phyloP scores from a whole-genome alignment of 2,888 invertebrate genomes.

The Brachypalpus laphriformis region DNA sequence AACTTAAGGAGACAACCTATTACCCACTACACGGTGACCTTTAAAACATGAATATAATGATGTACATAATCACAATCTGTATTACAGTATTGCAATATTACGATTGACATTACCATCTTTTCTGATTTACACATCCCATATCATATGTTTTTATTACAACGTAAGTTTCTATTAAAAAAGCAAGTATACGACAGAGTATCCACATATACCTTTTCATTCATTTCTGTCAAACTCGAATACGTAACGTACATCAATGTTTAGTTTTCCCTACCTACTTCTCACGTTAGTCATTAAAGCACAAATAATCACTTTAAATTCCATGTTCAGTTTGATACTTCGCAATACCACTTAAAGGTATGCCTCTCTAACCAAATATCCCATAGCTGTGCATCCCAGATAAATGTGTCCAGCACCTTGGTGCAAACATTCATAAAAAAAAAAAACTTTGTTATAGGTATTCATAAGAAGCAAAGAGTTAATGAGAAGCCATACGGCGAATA shows the following conservation, averaged over 20 bases:
- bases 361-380: constrained; percentile 11
- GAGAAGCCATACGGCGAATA: constrained; percentile 25
- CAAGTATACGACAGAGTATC: too few relatives aligned
- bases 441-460: constrained; percentile 23
- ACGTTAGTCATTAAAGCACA: constrained; percentile 24
- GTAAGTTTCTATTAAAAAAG: too few relatives aligned
- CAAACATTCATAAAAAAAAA: constrained; percentile 1
- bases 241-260: background rate
- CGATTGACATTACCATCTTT: too few relatives aligned
- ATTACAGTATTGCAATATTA: too few relatives aligned
- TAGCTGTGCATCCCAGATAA: constrained; percentile 25
- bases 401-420: constrained; percentile 25
- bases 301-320: constrained; percentile 7
- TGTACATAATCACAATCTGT: too few relatives aligned
- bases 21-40: too few relatives aligned
- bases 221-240: too few relatives aligned
- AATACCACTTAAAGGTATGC: constrained; percentile 25
- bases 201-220: too few relatives aligned
- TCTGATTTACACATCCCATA: too few relatives aligned
- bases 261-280: constrained; percentile 20
- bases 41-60: too few relatives aligned
- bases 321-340: background rate
- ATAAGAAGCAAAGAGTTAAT: constrained; percentile 53
- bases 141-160: too few relatives aligned
- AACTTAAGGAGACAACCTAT: too few relatives aligned